Percentiles rank a stretch among this genome's conserved stretches.
These are phyloP conservation scores for Chionomys nivalis DNA, from an alignment of 2,113 vertebrate species.

Conservation along the genomic window DNA sequence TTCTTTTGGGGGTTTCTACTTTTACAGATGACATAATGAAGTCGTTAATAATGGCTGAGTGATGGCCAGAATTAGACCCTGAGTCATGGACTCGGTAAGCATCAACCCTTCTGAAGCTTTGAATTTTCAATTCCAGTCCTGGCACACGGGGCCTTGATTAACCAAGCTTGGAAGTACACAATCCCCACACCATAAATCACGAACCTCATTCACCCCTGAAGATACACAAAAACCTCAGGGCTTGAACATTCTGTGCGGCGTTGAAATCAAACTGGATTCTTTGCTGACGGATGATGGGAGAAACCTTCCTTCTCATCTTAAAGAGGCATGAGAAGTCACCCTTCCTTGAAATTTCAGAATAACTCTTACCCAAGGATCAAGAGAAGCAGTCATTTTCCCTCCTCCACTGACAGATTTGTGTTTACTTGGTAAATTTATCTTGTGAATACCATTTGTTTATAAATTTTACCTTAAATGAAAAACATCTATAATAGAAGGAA, in stretches of 20 bases:
- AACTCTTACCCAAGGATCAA: neutral
- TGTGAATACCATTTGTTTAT: neutral
- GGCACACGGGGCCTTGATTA: neutral
- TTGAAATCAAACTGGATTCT: neutral
- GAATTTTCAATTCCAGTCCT: neutral
- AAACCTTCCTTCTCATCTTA: neutral
- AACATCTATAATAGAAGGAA: neutral
- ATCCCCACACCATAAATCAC: neutral
- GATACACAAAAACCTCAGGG: neutral
- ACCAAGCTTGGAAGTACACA: neutral
- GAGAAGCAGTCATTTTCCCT: neutral
- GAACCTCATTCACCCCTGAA: neutral
- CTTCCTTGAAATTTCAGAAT: neutral
- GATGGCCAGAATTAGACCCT: neutral
- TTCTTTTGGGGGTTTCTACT: conserved; percentile 20
- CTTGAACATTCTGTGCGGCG: neutral
- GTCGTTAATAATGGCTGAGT: conserved; percentile 29
- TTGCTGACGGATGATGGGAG: neutral
- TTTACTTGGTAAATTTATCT: conserved; percentile 16
- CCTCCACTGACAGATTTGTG: neutral
- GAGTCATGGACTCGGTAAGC: neutral
- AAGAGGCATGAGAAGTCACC: neutral
- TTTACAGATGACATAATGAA: conserved; percentile 38
- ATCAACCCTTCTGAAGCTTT: neutral
- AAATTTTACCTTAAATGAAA: conserved; percentile 16